These are phyloP conservation scores for Acomys russatus DNA, from an alignment of 2,797 vertebrate genomes.

Conservation along the genomic window DNA sequence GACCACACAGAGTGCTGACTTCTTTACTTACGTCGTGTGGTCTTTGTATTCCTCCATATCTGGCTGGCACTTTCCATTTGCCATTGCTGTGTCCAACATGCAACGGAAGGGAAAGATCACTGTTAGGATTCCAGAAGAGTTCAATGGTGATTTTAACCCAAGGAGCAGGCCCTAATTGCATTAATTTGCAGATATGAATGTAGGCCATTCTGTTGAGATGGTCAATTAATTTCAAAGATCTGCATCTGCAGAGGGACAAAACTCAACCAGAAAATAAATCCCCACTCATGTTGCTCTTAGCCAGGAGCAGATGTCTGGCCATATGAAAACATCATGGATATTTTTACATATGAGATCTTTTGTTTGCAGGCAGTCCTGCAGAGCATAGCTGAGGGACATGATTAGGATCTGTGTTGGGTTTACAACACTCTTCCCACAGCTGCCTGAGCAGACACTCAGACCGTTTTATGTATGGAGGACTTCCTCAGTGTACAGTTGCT, in stretches of 20 bases:
- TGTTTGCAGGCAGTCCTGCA: slow-evolving; percentile 71
- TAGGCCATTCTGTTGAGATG: slow-evolving; percentile 63
- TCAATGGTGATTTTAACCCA: slow-evolving; percentile 64
- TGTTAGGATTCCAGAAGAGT: slow-evolving; percentile 47
- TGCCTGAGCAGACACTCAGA: slow-evolving; percentile 56
- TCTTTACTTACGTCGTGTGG: neutral
- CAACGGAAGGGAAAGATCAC: slow-evolving; percentile 20
- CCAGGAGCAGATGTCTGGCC: slow-evolving; percentile 83
- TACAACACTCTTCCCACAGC: slow-evolving; percentile 31
- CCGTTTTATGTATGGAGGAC: slow-evolving; percentile 34
- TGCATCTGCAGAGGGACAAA: slow-evolving; percentile 74
- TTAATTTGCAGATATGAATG: slow-evolving; percentile 71
- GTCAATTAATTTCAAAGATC: slow-evolving; percentile 74
- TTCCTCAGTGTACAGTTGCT: slow-evolving; percentile 14
- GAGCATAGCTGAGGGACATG: slow-evolving; percentile 60
- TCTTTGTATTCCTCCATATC: neutral
- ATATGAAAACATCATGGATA: slow-evolving; percentile 81
- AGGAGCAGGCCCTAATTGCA: slow-evolving; percentile 58
- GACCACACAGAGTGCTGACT: neutral
- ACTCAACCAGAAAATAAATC: slow-evolving; percentile 76
- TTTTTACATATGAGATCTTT: slow-evolving; percentile 82
- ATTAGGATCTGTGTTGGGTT: slow-evolving; percentile 51
- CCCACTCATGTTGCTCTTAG: slow-evolving; percentile 77
- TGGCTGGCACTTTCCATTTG: neutral
- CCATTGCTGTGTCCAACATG: neutral